phyloP scores from a whole-genome alignment of 2,797 vertebrate species.

The Macroramphosus scolopax region DNA sequence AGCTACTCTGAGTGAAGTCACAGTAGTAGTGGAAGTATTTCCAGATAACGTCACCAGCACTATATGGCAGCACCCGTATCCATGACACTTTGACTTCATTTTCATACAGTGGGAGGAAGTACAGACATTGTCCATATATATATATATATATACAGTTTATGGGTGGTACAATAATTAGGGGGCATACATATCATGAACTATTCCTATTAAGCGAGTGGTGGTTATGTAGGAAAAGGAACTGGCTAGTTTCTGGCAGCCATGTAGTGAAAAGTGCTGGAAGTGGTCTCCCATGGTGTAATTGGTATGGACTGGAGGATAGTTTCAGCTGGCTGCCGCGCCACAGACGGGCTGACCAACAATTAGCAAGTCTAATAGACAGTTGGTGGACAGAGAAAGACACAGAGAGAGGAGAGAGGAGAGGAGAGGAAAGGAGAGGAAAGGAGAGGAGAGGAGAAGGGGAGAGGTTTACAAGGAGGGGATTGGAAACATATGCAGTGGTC shows the following conservation, averaged over 20 bases:
- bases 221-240: constrained; percentile 12
- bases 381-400: constrained; percentile 47
- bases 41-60: no score
- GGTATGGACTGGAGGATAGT: constrained; percentile 38
- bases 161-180: constrained; percentile 1
- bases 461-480: constrained; percentile 61
- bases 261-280: constrained; percentile 48
- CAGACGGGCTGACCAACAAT: constrained; percentile 52
- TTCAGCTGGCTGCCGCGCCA: constrained; percentile 55
- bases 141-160: background rate
- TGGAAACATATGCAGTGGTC: constrained; percentile 73
- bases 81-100: no score
- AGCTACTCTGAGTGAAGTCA: no score
- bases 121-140: no score
- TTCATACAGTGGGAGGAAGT: no score
- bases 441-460: constrained; percentile 42
- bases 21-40: no score
- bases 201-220: constrained; percentile 4
- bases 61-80: no score
- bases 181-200: constrained; percentile 11
- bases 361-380: constrained; percentile 60
- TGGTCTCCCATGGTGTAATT: constrained; percentile 56
- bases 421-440: constrained; percentile 2
- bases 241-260: constrained; percentile 19
- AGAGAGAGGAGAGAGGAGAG: constrained; percentile 12